Percentiles rank a stretch among this genome's conserved stretches.
Evolutionary conservation across 2,888 invertebrate genomes (phyloP).

Genomic region (Celastrina argiolus): DNA sequence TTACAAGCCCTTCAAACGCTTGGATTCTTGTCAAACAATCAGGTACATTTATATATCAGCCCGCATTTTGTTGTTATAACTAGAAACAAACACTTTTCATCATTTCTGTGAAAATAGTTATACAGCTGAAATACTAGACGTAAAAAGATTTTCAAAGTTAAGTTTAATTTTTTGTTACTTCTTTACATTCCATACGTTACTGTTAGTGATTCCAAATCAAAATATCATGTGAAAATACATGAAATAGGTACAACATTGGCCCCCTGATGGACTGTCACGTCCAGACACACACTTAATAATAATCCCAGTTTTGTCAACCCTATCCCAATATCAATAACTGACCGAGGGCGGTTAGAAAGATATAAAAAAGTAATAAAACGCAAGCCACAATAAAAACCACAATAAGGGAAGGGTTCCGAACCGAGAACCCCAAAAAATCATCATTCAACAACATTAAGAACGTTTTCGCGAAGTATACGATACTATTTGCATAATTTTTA

Average conservation of each 20-base stretch:
- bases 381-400: slow-evolving; percentile 59
- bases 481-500: slow-evolving; percentile 42
- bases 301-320: slow-evolving; percentile 28
- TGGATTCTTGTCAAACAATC: no score
- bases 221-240: neutral
- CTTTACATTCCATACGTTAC: neutral
- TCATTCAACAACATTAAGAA: slow-evolving; percentile 34
- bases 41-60: no score
- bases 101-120: no score
- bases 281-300: neutral
- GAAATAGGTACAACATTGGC: neutral
- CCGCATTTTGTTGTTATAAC: no score
- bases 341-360: slow-evolving; percentile 61
- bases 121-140: no score
- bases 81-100: no score
- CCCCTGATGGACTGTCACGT: slow-evolving; percentile 9
- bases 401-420: slow-evolving; percentile 49
- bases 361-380: slow-evolving; percentile 77
- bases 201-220: neutral
- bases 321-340: slow-evolving; percentile 31
- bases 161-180: no score
- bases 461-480: slow-evolving; percentile 32
- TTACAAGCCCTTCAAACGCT: no score
- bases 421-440: slow-evolving; percentile 20
- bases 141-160: no score